Evolutionary conservation across 2,888 invertebrate species (phyloP), one percentile per base, ranked within the genome.

Genomic region (Parochlus steinenii): DNA sequence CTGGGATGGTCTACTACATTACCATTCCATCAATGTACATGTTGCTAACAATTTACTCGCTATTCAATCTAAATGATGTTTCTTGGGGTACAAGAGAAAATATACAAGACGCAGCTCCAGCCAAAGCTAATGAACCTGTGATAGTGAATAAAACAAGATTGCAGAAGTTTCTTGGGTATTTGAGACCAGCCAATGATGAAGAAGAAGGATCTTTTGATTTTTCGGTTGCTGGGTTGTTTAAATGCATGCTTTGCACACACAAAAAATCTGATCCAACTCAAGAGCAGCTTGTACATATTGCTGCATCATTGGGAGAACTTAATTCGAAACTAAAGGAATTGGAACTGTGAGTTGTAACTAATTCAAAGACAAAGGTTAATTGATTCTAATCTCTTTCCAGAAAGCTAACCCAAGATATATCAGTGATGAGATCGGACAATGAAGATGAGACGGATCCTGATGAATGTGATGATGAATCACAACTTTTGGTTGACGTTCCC

Each of bases 11-110:
- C 25, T 93, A 93, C 55, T 82, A 82, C 53, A 73, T 93, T 30
- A 83, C 89, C 5, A 86, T 93, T 34, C 93, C 93, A 0, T 83
- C 87, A 43, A 92, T 92, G 80, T 93, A 92, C 55, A 74, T 93
- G 69, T 61, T 93, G 50, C 65, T 93, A 35, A 78, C 90, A 44
- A 79, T 93, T 37, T 93, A 87, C 54, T 86, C 90, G 0, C 64
- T 92, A 17, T 87, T 89, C 53, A 93, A 93, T 54, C 67, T 93
- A 61, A 86, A 93, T 54, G 81, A 87, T 48, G 82, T 93, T 4
- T 76, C 81, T 2, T 93, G 93, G 93, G 93, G 93, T 5, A 93
- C 93, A 0, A 64, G 93, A 40, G 93, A 92, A 54, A 75, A 69
- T 31, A 64, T 65, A 1, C 58, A 48, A 10, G 44, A 42, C 15